Evolutionary conservation across 2,797 vertebrate genomes (phyloP), one percentile per base, ranked within the genome.

Genomic region (Antennarius maculatus): DNA sequence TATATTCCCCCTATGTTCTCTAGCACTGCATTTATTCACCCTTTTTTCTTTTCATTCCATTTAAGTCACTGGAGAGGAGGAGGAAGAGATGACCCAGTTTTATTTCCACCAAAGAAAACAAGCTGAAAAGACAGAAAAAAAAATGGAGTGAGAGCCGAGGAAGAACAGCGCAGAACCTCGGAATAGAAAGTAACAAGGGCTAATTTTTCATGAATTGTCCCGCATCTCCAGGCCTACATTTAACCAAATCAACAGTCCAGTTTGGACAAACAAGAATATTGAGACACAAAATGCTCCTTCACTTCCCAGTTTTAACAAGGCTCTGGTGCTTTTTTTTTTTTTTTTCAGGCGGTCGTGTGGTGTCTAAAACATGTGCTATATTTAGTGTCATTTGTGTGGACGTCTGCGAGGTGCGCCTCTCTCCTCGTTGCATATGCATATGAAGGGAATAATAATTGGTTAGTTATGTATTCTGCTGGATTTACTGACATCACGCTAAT

Each of bases 31-130:
- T 71, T 74, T 62, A 76, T 82, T 71, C 60, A 60, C 41, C 48
- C 48, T 56, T 46, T 69, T 62, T 66, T 31, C 62, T 69, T 77
- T 74, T 76, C 73, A 70, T 86, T 85, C 54, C 34, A 77, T 83
- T 86, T 77, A 77, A 81, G 64, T 74, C 58, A 56, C 46, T 23
- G 69, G 72, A 52, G 51, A 79, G 62, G 56, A 84, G 67, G 69
- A 69, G 51, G 71, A 82, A 67, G 83, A 84, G 70, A 63, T 90
- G 88, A 91, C 90, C 90, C 74, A 89, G 73, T 89, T 92, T 86
- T 49, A 80, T 84, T 86, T 79, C 76, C 76, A 83, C 77, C 56
- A 59, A 59, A 88, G 84, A 83, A 83, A 84, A 84, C 64, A 82
- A 69, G 84, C 56, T n/a, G 58, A 75, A 82, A 56, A 80, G 77